Evolutionary conservation across 2,113 vertebrate species (phyloP).

Genomic region (Progne subis): DNA sequence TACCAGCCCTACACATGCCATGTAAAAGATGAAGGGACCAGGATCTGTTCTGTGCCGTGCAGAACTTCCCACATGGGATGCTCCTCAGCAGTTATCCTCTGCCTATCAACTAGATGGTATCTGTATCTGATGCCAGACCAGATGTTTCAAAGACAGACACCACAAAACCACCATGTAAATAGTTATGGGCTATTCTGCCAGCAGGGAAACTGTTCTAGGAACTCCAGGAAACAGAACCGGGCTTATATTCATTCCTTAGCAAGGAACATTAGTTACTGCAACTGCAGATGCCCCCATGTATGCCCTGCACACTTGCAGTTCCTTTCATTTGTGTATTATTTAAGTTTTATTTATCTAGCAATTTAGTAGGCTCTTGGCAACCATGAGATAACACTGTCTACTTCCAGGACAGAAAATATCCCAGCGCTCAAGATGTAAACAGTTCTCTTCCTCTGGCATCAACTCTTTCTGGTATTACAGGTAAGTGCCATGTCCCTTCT

Average conservation of each 20-base stretch:
- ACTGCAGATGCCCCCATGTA: not conserved
- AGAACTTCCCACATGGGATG: fast-evolving
- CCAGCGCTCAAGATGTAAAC: not conserved
- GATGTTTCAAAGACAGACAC: not conserved
- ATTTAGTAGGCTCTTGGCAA: not conserved
- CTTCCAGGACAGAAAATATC: not conserved
- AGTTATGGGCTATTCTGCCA: not conserved
- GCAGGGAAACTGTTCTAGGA: not conserved
- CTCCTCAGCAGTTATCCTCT: not conserved
- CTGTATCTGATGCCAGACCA: not conserved
- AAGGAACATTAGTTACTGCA: not conserved
- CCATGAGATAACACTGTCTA: not conserved
- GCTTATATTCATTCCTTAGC: not conserved
- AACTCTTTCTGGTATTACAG: not conserved
- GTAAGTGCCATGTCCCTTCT: not conserved
- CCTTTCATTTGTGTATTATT: not conserved
- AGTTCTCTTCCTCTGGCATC: not conserved
- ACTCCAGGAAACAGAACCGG: not conserved
- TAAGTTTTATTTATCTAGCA: constrained; percentile 3
- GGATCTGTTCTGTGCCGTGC: not conserved
- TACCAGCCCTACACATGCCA: not conserved
- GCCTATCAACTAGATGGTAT: not conserved
- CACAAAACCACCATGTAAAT: not conserved
- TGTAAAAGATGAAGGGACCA: not conserved
- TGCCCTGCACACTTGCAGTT: not conserved